phyloP scores from a whole-genome alignment of 2,113 vertebrate genomes.

The Trachemys scripta region DNA sequence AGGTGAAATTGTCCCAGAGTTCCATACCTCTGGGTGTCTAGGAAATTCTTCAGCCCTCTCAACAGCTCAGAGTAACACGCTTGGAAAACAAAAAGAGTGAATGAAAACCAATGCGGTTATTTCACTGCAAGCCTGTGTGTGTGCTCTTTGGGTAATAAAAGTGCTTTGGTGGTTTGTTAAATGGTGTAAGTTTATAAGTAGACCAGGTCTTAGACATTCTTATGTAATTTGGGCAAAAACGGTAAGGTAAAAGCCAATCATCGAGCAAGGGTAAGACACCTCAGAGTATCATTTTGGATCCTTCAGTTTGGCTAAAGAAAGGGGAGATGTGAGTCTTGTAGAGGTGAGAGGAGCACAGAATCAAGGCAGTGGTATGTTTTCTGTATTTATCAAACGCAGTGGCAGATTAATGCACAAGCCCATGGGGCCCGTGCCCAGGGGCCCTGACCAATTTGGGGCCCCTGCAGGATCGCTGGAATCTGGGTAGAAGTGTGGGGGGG shows the following conservation, averaged over 20 bases:
- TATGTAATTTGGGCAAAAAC: not conserved
- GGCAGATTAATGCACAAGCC: too few species aligned
- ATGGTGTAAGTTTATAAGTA: not conserved
- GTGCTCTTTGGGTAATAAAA: not conserved
- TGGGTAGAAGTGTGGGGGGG: too few species aligned
- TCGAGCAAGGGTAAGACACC: not conserved
- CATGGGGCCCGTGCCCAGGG: too few species aligned
- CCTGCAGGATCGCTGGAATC: too few species aligned
- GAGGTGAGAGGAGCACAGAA: not conserved
- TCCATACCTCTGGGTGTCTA: not conserved
- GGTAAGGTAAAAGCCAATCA: not conserved
- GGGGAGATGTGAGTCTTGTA: not conserved
- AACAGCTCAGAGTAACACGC: not conserved
- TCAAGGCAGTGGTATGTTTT: not conserved
- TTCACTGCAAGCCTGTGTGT: not conserved
- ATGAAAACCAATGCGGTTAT: not conserved
- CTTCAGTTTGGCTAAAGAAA: not conserved
- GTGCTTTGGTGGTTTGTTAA: not conserved
- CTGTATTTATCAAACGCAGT: too few species aligned
- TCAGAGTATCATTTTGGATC: not conserved
- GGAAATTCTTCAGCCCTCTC: not conserved
- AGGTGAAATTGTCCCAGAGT: not conserved
- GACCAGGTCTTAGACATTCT: not conserved
- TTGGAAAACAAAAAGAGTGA: not conserved
- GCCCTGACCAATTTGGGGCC: too few species aligned